phyloP scores from a whole-genome alignment of 2,113 vertebrate species.

The Cavia porcellus region DNA sequence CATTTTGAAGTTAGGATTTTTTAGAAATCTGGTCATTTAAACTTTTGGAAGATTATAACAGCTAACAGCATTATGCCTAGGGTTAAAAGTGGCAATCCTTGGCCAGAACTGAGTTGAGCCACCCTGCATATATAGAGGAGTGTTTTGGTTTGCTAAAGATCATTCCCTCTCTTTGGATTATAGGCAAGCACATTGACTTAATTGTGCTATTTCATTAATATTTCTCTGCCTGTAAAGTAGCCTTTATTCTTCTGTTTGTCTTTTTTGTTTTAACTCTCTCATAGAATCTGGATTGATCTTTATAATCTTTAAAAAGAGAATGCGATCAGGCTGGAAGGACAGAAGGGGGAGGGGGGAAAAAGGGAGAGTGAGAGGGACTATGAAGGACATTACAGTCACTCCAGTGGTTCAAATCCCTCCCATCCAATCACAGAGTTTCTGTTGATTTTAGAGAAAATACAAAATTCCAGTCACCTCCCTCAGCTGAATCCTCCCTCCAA shows the following conservation, averaged over 20 bases:
- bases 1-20: not conserved
- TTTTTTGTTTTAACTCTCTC: not conserved
- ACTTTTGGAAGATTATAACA: not conserved
- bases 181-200: not conserved
- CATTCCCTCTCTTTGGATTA: not conserved
- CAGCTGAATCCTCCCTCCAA: rapidly evolving
- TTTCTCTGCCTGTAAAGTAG: not conserved
- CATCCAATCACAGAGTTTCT: not conserved
- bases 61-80: not conserved
- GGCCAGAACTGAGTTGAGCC: not conserved
- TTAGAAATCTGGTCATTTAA: not conserved
- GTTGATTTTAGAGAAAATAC: not conserved
- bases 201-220: not conserved
- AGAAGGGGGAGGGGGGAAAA: not conserved
- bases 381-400: not conserved
- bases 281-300: not conserved
- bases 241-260: not conserved
- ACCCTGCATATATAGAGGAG: not conserved
- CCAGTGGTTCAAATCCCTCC: not conserved
- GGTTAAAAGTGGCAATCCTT: not conserved
- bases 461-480: not conserved
- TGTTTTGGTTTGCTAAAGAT: not conserved
- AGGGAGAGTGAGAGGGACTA: not conserved
- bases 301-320: not conserved
- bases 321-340: rapidly evolving